Base-by-base conservation (phyloP, 1,140 invertebrate genomes). In the Lepidostoma basale region DNA sequence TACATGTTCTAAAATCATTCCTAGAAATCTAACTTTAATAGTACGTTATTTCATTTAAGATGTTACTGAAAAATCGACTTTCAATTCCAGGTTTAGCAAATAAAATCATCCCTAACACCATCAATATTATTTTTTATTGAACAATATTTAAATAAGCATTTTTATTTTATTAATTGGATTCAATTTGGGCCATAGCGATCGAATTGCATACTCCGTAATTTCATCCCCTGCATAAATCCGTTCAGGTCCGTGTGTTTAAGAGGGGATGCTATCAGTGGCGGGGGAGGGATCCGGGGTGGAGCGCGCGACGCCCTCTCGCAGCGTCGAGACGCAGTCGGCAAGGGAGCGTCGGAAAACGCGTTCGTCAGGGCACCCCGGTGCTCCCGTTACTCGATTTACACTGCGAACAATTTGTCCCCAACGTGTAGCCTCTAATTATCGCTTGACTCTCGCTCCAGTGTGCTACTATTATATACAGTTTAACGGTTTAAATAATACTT, bases 281-380 rank as follows among this genome's bases (percentile, higher is more conserved):
- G 47, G 23, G 22, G 8, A 16, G 23, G 49, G 49, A n/a, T 5
- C 23, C 12, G 25, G 26, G 49, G 26, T 18, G 23, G 23, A 30
- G 26, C 49, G 6, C 42, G 42, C 12, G 42, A 45, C 42, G 42
- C 42, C 18, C 42, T 28, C 49, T 28, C 9, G 23, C 49, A n/a
- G n/a, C 26, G 49, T n/a, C 25, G 49, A 33, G 12, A 6, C 6
- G n/a, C 49, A 54, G 49, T 54, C 49, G 23, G 49, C 26, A 28
- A 28, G 49, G 26, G 12, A 18, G 26, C 49, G 49, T 30, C 49
- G 49, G 12, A 26, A 54, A n/a, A 54, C 23, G 49, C 20, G 54
- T 39, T 36, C 30, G 54, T 59, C 30, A 3, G 5, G 36, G 56
- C 30, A n/a, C n/a, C n/a, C n/a, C n/a, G n/a, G n/a, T n/a, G n/a